Evolutionary conservation across 2,113 vertebrate species (phyloP), one percentile per base, ranked within the genome.

Genomic region (Willisornis vidua): DNA sequence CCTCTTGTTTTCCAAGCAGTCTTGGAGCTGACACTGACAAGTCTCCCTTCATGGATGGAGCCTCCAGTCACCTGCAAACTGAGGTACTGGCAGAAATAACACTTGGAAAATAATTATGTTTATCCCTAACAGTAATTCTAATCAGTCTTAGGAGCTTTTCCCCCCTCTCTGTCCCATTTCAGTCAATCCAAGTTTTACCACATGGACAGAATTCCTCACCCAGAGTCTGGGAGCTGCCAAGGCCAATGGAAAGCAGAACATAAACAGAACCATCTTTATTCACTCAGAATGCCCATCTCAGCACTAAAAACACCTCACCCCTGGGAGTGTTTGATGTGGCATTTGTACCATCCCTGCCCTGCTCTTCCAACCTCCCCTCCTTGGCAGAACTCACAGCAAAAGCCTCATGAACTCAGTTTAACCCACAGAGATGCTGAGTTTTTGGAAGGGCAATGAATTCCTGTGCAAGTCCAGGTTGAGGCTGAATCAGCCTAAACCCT

Each of bases 221-320:
- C 45, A 7, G 41, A 51, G 29, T 28, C 1, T 41, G 11, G 65
- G 52, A n/a, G 25, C 26, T 76, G 65, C 35, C 65, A 29, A 11
- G 7, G 57, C 22, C 51, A 48, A 3, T 0, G 9, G 59, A 8
- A 49, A 3, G 41, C 59, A 71, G 20, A 72, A 51, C 3, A 49
- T 0, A 3, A 37, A 15, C 1, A 17, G 2, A 12, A 35, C 25
- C 6, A 2, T 6, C 39, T 2, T 28, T 12, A 23, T 15, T 17
- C 19, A 1, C 12, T 43, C n/a, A 8, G 29, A 55, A 52, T 6
- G 26, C 25, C 39, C 7, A 10, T 9, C 35, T 68, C 25, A 15
- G 65, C 74, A 22, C 45, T n/a, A 65, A 29, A 59, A 80, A n/a
- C 43, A 22, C 12, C 39, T 28, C 39, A 18, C 2, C 29, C n/a